These are phyloP conservation scores for Drosophila mettleri DNA, from an alignment of 2,888 invertebrate genomes.

Conservation along the genomic window DNA sequence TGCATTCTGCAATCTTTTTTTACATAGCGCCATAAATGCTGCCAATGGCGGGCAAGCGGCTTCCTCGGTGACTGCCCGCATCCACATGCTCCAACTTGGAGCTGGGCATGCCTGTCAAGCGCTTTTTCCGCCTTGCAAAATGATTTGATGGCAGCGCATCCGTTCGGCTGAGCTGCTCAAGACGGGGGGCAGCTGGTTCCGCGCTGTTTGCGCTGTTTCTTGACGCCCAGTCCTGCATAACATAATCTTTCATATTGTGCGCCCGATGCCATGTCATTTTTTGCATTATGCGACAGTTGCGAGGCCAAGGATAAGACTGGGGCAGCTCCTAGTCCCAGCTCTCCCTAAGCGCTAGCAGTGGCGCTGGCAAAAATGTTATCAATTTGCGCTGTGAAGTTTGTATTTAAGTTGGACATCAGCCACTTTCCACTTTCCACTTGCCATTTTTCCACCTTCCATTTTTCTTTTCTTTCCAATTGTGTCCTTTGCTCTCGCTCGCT, in stretches of 20 bases:
- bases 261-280: constrained; percentile 53
- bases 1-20: constrained; percentile 67
- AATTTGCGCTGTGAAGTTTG: constrained; percentile 79
- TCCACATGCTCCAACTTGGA: constrained; percentile 51
- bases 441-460: constrained; percentile 2
- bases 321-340: constrained; percentile 9
- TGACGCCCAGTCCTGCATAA: constrained; percentile 56
- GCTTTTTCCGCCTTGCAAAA: constrained; percentile 79
- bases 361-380: constrained; percentile 61
- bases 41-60: constrained; percentile 54
- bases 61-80: not conserved
- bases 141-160: constrained; percentile 82
- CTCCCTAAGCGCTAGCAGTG: constrained; percentile 12
- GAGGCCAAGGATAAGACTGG: constrained; percentile 32
- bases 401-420: constrained; percentile 74
- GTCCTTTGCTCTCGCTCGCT: constrained; percentile 25
- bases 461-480: not conserved
- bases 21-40: constrained; percentile 64
- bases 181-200: constrained; percentile 32
- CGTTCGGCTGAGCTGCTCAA: constrained; percentile 52
- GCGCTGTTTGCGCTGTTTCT: constrained; percentile 53
- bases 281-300: constrained; percentile 71
- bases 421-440: constrained; percentile 57
- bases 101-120: constrained; percentile 65
- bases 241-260: constrained; percentile 76